Evolutionary conservation across 64 coral and sea anemone genomes (phyloP), one percentile per base, ranked within the genome.

Genomic region (Orbicella faveolata): DNA sequence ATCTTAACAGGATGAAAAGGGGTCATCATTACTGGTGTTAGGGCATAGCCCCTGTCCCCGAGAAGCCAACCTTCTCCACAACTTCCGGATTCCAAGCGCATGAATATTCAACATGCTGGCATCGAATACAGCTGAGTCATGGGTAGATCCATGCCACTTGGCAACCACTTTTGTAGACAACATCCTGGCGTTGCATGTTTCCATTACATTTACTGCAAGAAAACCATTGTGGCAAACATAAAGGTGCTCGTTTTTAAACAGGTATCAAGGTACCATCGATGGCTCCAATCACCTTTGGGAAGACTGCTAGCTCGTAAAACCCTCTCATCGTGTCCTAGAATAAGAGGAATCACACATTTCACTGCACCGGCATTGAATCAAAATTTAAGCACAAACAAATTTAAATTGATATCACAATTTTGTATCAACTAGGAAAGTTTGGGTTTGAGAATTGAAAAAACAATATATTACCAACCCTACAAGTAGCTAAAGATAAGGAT

Each of bases 201-300:
- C 64, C 83, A 86, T 70, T 17, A 57, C 30, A 48, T 65, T 83
- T 25, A 83, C 68, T 5, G 83, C 63, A 53, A 70, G 83, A 70
- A 73, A 86, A 36, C 83, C 83, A 63, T 86, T 86, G 25, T 86
- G 63, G 63, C 83, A 69, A 62, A 86, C 68, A 70, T 86, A 86
- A 11, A 86, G 4, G 34, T 86, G 81, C 25, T 84, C 81, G 1
- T 86, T 34, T 8, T 84, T 59, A 33, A 63, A 9, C 9, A 59
- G 26, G 14, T 4, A 84, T 66, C 25, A 84, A 70, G 7, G 65
- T 65, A 0, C 81, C 81, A 84, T 84, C 81, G 0, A 84, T 20
- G 13, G 81, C 81, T 20, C 81, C 61, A 26, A 84, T 84, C 61
- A 84, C 77, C n/a, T n/a, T 16, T 2, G 57, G 61, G 1, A 84